Conservation (phyloP, 2,113 vertebrate genomes). For the Prietella phreatophila region DNA sequence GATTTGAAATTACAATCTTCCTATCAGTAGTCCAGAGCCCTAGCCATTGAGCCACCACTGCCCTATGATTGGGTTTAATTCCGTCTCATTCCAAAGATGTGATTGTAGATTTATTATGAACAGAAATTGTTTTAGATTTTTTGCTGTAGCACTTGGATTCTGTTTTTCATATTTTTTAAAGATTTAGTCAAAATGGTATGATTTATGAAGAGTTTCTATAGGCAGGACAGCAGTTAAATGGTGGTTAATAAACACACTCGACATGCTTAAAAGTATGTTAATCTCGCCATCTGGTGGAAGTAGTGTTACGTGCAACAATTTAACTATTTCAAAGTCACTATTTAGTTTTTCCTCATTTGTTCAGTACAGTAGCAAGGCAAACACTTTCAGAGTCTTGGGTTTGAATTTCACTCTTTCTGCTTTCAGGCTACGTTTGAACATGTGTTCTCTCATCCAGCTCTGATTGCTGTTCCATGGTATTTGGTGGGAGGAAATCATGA, state of each 20-base stretch:
- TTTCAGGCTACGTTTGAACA: conserved; percentile 65
- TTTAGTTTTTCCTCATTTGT: background rate
- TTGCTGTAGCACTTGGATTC: background rate
- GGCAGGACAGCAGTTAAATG: background rate
- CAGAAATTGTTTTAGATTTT: background rate
- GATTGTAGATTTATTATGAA: background rate
- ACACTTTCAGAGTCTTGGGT: background rate
- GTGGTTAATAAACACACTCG: background rate
- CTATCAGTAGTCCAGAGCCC: background rate
- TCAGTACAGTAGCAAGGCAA: background rate
- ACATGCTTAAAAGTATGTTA: background rate
- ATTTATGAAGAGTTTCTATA: background rate
- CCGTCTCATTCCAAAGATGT: background rate
- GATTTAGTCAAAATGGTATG: background rate
- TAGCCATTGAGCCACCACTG: background rate
- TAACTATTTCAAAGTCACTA: background rate
- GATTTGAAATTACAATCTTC: background rate
- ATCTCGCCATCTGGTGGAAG: conserved; percentile 49
- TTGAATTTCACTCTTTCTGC: background rate
- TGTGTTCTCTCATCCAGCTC: conserved; percentile 61
- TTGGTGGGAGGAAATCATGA: conserved; percentile 70
- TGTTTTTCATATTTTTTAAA: background rate
- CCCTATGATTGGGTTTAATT: background rate
- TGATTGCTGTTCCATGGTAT: conserved; percentile 64
- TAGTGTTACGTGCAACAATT: background rate